phyloP scores from a whole-genome alignment of 1,140 invertebrate genomes.

The Hyphantria cunea region DNA sequence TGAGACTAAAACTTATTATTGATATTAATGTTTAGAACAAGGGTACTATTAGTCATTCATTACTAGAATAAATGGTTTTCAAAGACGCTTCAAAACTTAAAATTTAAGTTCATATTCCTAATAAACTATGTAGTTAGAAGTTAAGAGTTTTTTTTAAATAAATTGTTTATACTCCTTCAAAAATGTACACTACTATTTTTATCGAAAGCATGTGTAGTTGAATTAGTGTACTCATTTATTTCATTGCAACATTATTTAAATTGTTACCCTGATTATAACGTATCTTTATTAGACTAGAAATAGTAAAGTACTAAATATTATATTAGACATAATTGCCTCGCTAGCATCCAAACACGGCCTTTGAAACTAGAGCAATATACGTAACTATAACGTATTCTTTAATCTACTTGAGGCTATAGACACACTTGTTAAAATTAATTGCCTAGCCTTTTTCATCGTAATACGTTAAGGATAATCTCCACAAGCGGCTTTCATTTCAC shows the following conservation, averaged over 20 bases:
- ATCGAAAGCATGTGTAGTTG: no score
- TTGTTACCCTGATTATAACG: no score
- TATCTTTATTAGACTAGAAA: no score
- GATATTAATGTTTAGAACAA: background rate
- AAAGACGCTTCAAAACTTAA: background rate
- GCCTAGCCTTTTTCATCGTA: slow-evolving; percentile 40
- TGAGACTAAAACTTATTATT: background rate
- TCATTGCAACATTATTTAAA: no score
- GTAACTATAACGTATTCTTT: slow-evolving; percentile 7
- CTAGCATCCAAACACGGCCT: background rate
- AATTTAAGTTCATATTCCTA: background rate
- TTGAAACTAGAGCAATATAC: background rate
- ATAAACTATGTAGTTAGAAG: no score
- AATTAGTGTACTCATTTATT: no score
- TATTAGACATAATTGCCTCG: background rate
- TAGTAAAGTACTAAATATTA: no score
- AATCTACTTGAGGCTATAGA: slow-evolving; percentile 13
- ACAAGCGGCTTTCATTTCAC: slow-evolving; percentile 59
- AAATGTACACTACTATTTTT: no score
- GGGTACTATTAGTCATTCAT: background rate
- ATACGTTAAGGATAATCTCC: slow-evolving; percentile 51
- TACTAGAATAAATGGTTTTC: background rate
- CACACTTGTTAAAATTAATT: slow-evolving; percentile 32
- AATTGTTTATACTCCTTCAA: no score
- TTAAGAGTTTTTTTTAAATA: no score